Conservation (phyloP, 2,888 invertebrate genomes). For the Drosophila seclusa region DNA sequence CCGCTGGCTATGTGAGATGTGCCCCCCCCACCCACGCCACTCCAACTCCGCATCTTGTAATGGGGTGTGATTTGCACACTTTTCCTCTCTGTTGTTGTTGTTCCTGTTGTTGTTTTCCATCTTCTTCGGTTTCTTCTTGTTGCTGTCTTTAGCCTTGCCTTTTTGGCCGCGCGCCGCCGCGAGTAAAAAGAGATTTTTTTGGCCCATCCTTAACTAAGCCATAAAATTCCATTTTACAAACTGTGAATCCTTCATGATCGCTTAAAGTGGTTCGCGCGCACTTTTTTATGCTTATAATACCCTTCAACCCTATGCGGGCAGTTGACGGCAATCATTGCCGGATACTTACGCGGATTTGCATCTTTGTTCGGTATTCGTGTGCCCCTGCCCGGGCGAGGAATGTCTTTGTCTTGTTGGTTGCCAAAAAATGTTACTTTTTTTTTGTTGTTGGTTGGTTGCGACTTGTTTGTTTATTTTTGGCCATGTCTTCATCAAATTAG, state of each 20-base stretch:
- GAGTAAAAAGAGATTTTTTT: slow-evolving; percentile 18
- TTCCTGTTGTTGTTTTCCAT: slow-evolving; percentile 1
- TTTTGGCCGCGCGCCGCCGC: slow-evolving; percentile 46
- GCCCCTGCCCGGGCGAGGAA: slow-evolving; percentile 7
- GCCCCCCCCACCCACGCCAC: background rate
- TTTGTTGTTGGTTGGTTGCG: slow-evolving; percentile 37
- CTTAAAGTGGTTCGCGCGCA: slow-evolving; percentile 81
- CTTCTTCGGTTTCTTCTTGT: slow-evolving; percentile 13
- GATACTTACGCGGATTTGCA: slow-evolving; percentile 83
- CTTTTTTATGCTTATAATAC: slow-evolving; percentile 38
- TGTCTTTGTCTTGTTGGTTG: slow-evolving; percentile 55
- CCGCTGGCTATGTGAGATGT: slow-evolving; percentile 36
- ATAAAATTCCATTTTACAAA: slow-evolving; percentile 84
- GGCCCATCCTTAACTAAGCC: slow-evolving; percentile 69
- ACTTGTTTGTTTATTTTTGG: slow-evolving; percentile 51
- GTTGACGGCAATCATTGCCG: slow-evolving; percentile 76
- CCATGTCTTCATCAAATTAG: slow-evolving; percentile 72
- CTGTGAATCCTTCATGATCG: slow-evolving; percentile 85
- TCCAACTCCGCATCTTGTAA: slow-evolving; percentile 51
- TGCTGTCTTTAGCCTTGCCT: slow-evolving; percentile 46
- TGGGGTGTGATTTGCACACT: slow-evolving; percentile 83
- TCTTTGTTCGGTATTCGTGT: slow-evolving; percentile 58
- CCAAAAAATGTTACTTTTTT: slow-evolving; percentile 42
- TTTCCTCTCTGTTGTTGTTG: slow-evolving; percentile 37
- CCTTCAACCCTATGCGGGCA: slow-evolving; percentile 13